These are phyloP conservation scores for Cataglyphis livida DNA, from an alignment of 2,888 invertebrate species.

Conservation along the genomic window DNA sequence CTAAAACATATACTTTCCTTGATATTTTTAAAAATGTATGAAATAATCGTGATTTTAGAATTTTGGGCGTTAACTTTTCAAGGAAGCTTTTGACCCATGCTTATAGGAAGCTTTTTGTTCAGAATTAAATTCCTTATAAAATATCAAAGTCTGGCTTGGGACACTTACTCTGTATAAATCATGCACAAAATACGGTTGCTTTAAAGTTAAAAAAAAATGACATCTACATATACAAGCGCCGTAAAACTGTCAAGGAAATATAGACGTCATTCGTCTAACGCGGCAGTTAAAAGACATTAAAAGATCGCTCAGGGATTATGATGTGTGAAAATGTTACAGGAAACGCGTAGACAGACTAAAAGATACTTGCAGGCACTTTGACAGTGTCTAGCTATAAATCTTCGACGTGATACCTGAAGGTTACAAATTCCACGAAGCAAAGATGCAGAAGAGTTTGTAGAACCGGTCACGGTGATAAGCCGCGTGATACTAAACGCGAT, in stretches of 20 bases:
- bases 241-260: background rate
- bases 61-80: too few species aligned
- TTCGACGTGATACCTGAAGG: constrained; percentile 3
- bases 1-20: too few species aligned
- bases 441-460: background rate
- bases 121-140: too few species aligned
- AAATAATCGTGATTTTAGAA: too few species aligned
- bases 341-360: background rate
- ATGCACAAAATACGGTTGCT: background rate
- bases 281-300: background rate
- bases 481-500: background rate
- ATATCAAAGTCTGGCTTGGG: too few species aligned
- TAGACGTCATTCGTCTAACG: constrained; percentile 2
- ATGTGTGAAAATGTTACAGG: background rate
- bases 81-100: too few species aligned
- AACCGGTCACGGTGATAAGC: background rate
- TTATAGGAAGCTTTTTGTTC: too few species aligned
- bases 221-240: background rate
- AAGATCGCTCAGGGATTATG: background rate
- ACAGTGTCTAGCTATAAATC: constrained; percentile 2
- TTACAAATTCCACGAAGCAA: constrained; percentile 11
- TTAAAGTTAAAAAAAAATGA: background rate
- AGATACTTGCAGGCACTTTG: background rate
- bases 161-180: background rate
- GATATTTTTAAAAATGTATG: too few species aligned